phyloP scores from a whole-genome alignment of 2,888 invertebrate genomes.

The Cataglyphis albicans region DNA sequence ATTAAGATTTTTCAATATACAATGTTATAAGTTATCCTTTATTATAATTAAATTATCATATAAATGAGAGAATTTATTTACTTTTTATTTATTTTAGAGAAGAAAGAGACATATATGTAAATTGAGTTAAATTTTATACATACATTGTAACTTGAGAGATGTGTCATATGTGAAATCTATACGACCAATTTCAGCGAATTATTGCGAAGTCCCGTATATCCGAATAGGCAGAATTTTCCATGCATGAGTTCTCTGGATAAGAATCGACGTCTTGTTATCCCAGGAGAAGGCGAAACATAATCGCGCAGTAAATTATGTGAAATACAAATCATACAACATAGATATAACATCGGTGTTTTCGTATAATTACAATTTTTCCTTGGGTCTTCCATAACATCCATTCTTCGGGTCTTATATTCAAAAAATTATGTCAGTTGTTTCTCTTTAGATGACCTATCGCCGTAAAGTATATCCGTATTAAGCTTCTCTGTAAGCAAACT shows the following conservation, averaged over 20 bases:
- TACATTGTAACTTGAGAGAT: neutral
- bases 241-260: neutral
- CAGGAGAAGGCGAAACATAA: neutral
- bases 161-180: neutral
- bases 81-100: neutral
- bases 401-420: neutral
- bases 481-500: slow-evolving; percentile 1
- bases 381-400: neutral
- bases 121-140: neutral
- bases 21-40: neutral
- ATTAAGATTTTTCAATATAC: neutral
- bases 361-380: neutral
- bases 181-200: neutral
- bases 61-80: neutral
- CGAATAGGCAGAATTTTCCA: neutral
- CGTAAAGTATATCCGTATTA: neutral
- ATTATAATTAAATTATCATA: neutral
- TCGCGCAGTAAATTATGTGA: neutral
- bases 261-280: slow-evolving; percentile 10
- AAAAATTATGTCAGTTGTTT: slow-evolving; percentile 18
- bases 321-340: neutral
- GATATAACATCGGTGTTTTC: neutral
- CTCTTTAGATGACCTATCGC: neutral
- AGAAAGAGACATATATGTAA: neutral
- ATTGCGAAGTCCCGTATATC: slow-evolving; percentile 17